Base-by-base conservation (phyloP, 2,113 vertebrate species). In the Notothenia rossii region DNA sequence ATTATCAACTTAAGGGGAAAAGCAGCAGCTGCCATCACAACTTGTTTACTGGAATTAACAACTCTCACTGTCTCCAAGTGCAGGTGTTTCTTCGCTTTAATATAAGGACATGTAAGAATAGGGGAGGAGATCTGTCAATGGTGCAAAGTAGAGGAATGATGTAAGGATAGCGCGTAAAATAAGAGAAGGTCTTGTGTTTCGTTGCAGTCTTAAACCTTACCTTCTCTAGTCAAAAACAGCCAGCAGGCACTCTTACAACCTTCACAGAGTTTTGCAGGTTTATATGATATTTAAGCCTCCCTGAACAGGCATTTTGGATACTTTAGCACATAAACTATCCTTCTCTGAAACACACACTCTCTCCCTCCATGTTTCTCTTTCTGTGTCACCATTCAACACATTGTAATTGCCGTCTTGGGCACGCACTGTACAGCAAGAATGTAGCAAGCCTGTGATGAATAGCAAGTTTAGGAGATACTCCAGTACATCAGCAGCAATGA, bases 11-110 rank as follows among this genome's bases (percentile, higher is more conserved):
- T 63, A 18, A 49, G 71, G 73, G 74, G 72, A 74, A 77, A 65
- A 84, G 69, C 87, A 88, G 82, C 82, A 89, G 79, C 78, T 81
- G 73, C 68, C 80, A 79, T 86, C 53, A 67, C 11, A 78, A 59
- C 81, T 82, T 51, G 73, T 66, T 90, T 63, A 66, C 49, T 76
- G 82, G 81, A 75, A 88, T 83, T 83, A 59, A 85, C 63, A 81
- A 84, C 87, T 72, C 82, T 81, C 71, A 18, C 72, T 48, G 60
- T 53, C 56, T 81, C 68, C 61, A 22, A 74, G 10, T 68, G 65
- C 83, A 87, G 86, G 81, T 90, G 91, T 82, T 88, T 77, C 43
- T 82, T 74, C 14, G 54, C 59, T 64, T 72, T 56, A 45, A 70
- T 55, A n/a, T 1, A 71, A 60, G 71, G 72, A 54, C 12, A 20